Conservation (phyloP, 2,888 invertebrate species). For the Lepidocyrtinus sp. region DNA sequence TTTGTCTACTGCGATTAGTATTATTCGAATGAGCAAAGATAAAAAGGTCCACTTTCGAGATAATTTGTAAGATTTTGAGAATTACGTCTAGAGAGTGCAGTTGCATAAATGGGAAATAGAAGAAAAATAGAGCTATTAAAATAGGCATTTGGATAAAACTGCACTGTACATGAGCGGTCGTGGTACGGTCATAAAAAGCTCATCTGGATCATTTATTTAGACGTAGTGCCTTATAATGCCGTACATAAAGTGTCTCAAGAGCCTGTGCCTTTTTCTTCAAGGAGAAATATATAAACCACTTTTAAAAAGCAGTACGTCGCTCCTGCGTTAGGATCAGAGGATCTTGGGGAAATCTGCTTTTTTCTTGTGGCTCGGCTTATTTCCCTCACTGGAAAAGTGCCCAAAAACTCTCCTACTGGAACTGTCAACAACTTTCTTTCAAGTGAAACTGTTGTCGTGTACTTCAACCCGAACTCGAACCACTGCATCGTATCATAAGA, state of each 20-base stretch:
- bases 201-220: slow-evolving; percentile 44
- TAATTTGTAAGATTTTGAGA: neutral
- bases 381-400: slow-evolving; percentile 32
- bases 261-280: slow-evolving; percentile 19
- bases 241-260: slow-evolving; percentile 36
- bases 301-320: neutral
- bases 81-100: neutral
- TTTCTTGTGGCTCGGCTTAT: slow-evolving; percentile 4
- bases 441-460: slow-evolving; percentile 14
- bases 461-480: slow-evolving; percentile 15
- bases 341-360: neutral
- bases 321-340: neutral
- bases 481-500: slow-evolving; percentile 16
- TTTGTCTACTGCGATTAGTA: neutral
- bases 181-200: slow-evolving; percentile 36
- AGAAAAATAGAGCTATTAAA: too few relatives aligned
- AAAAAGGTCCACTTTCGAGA: neutral
- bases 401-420: slow-evolving; percentile 25
- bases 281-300: neutral
- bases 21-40: neutral
- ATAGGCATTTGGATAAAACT: neutral
- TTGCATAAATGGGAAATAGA: neutral
- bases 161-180: neutral
- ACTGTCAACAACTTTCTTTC: slow-evolving; percentile 35
- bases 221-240: slow-evolving; percentile 39